Percentiles rank a stretch among this genome's conserved stretches.
These are phyloP conservation scores for Cosmopolites sordidus DNA, from an alignment of 2,888 invertebrate genomes.

Conservation along the genomic window DNA sequence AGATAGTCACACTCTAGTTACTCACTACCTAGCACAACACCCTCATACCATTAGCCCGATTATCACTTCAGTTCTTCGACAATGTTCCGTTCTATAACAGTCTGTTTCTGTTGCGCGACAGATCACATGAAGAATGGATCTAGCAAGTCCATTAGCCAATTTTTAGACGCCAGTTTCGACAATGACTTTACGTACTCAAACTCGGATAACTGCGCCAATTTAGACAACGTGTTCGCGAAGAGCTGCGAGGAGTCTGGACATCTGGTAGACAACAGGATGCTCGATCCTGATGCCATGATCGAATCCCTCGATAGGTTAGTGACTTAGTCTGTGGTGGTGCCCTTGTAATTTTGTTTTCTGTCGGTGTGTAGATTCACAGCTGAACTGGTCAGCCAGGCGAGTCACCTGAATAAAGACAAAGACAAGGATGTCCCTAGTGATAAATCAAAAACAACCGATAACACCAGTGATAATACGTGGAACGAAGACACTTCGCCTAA, in stretches of 20 bases:
- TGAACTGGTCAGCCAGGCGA: constrained; percentile 61
- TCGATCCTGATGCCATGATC: constrained; percentile 64
- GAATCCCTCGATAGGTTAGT: constrained; percentile 57
- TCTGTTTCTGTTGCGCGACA: constrained; percentile 19
- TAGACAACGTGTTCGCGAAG: constrained; percentile 37
- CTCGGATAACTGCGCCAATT: constrained; percentile 27
- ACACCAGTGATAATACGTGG: constrained; percentile 63
- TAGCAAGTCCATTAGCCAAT: constrained; percentile 39
- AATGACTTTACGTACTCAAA: constrained; percentile 25
- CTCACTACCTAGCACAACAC: no score
- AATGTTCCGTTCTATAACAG: no score
- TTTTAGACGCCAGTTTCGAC: constrained; percentile 28
- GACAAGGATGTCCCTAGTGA: constrained; percentile 29
- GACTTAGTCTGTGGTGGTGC: background rate
- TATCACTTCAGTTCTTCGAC: no score
- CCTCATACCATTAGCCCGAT: no score
- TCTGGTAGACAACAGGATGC: constrained; percentile 43
- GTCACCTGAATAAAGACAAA: constrained; percentile 54
- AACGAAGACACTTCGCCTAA: constrained; percentile 76
- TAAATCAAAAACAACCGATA: constrained; percentile 24
- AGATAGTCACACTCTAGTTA: no score
- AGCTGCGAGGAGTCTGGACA: constrained; percentile 38
- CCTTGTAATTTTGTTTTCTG: no score
- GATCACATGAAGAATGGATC: constrained; percentile 50
- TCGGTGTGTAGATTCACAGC: constrained; percentile 50